These are phyloP conservation scores for Trichomycterus rosablanca DNA, from an alignment of 2,113 vertebrate genomes.

Conservation along the genomic window DNA sequence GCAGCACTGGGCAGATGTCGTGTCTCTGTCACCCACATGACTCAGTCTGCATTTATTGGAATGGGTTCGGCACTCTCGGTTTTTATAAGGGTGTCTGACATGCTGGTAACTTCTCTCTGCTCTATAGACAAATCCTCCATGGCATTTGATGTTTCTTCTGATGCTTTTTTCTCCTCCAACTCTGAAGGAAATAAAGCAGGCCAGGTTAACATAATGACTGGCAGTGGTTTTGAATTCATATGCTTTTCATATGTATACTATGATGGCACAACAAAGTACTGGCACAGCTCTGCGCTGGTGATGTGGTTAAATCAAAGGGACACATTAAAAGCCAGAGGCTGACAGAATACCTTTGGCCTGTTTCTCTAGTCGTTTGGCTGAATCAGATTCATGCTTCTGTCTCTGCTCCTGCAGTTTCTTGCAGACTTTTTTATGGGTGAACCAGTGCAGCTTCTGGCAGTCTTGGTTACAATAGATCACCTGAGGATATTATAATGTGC, in stretches of 20 bases:
- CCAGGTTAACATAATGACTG: background rate
- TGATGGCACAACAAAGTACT: constrained; percentile 5
- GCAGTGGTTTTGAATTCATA: background rate
- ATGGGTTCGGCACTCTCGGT: constrained; percentile 21
- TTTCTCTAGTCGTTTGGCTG: constrained; percentile 70
- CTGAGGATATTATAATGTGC: constrained; percentile 56
- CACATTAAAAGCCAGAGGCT: background rate
- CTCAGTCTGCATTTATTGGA: constrained; percentile 54
- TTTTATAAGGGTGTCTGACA: constrained; percentile 37
- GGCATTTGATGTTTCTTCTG: constrained; percentile 51
- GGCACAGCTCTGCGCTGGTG: background rate
- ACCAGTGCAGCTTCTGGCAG: constrained; percentile 97
- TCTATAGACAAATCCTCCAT: constrained; percentile 59
- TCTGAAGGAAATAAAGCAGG: constrained; percentile 38
- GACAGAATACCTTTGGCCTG: constrained; percentile 67
- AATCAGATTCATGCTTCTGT: constrained; percentile 79
- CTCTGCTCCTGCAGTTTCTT: constrained; percentile 81
- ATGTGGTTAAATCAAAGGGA: constrained; percentile 3
- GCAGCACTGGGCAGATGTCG: background rate
- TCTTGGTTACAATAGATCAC: constrained; percentile 88
- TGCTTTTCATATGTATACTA: constrained; percentile 1
- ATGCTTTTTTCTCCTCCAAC: constrained; percentile 37
- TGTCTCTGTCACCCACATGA: background rate
- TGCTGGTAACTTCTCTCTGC: constrained; percentile 32
- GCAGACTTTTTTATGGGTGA: constrained; percentile 92